Percentiles rank a stretch among this genome's conserved stretches.
Evolutionary conservation across 2,113 vertebrate species (phyloP).

Genomic region (Microcebus lehilahytsara): DNA sequence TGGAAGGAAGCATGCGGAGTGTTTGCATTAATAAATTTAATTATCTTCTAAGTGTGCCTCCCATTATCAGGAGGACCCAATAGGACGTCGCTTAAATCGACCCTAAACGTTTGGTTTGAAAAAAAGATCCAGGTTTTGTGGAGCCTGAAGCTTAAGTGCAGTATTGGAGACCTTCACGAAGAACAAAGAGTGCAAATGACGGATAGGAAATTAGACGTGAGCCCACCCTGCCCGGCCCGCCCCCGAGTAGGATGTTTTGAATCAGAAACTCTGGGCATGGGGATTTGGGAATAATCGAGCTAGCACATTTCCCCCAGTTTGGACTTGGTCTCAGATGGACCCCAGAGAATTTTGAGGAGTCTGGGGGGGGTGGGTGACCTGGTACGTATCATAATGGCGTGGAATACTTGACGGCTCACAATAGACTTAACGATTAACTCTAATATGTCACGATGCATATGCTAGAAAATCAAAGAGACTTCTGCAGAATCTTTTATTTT

Average conservation of each 20-base stretch:
- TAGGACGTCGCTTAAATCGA: background rate
- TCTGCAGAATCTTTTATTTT: background rate
- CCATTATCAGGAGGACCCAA: background rate
- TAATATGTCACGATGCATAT: background rate
- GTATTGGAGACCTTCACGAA: background rate
- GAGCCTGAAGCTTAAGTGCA: background rate
- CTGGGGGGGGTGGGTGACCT: background rate
- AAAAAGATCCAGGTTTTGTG: background rate
- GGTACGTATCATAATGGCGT: background rate
- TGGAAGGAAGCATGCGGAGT: slow-evolving; percentile 23
- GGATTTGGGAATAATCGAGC: background rate
- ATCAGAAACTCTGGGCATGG: background rate
- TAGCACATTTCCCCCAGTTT: background rate
- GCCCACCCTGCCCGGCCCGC: no score
- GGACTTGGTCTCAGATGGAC: background rate
- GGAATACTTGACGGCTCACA: background rate
- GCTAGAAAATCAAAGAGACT: background rate
- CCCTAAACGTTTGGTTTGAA: background rate
- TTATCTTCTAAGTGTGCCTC: slow-evolving; percentile 27
- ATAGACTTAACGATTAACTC: background rate
- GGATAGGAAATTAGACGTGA: background rate
- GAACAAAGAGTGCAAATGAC: background rate
- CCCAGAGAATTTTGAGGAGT: background rate
- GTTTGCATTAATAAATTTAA: slow-evolving; percentile 41
- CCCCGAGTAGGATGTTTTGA: background rate